Conservation (phyloP, 2,113 vertebrate genomes). For the Nettapus auritus region DNA sequence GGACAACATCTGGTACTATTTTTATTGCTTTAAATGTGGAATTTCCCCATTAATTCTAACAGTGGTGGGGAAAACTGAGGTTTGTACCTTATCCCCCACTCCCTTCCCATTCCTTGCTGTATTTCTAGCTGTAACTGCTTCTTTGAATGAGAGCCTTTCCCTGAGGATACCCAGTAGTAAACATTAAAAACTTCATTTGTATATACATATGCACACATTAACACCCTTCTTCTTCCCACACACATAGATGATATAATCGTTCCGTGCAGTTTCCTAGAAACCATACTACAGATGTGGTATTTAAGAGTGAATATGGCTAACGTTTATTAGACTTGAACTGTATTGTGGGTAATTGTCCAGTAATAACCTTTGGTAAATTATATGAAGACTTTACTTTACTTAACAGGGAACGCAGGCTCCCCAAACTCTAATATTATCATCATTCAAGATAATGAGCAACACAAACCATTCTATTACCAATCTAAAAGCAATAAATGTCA, state of each 20-base stretch:
- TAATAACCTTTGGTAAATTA: slow-evolving; percentile 82
- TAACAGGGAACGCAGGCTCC: slow-evolving; percentile 73
- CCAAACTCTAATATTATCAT: slow-evolving; percentile 80
- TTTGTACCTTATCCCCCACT: background rate
- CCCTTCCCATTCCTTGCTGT: background rate
- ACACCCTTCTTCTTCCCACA: background rate
- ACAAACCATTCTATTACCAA: slow-evolving; percentile 83
- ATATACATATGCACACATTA: background rate
- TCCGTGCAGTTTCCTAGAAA: slow-evolving; percentile 52
- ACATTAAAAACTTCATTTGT: background rate
- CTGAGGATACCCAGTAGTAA: background rate
- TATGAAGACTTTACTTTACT: slow-evolving; percentile 76
- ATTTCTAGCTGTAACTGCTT: background rate
- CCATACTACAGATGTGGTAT: slow-evolving; percentile 61
- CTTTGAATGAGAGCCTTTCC: background rate
- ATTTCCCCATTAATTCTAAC: background rate
- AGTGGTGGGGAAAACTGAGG: background rate
- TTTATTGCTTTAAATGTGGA: background rate
- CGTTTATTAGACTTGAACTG: slow-evolving; percentile 77
- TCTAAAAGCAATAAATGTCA: slow-evolving; percentile 84
- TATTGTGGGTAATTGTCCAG: slow-evolving; percentile 81
- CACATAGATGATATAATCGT: background rate
- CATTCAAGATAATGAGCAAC: slow-evolving; percentile 83
- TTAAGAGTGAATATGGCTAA: slow-evolving; percentile 72
- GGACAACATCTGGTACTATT: background rate